Conservation (phyloP, 2,113 vertebrate genomes). For the Rissa tridactyla region DNA sequence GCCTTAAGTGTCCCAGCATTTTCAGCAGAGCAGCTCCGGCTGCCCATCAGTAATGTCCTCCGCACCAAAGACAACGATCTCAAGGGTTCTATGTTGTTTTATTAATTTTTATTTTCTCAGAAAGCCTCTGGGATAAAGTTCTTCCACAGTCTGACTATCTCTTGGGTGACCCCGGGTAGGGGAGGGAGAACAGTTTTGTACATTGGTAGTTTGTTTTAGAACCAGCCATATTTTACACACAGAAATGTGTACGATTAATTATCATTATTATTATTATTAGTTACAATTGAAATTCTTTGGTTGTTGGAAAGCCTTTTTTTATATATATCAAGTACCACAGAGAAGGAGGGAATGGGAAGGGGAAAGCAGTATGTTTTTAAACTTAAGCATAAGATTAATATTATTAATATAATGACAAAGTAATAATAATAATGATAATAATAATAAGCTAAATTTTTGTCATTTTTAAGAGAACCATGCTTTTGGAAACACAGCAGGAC, state of each 20-base stretch:
- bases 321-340: slow-evolving; percentile 50
- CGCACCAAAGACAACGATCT: slow-evolving; percentile 77
- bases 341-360: background rate
- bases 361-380: slow-evolving; percentile 59
- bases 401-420: slow-evolving; percentile 77
- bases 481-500: slow-evolving; percentile 72
- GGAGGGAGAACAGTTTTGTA: slow-evolving; percentile 57
- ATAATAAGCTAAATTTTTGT: slow-evolving; percentile 62
- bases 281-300: background rate
- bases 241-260: slow-evolving; percentile 59
- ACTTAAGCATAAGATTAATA: slow-evolving; percentile 73
- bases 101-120: background rate
- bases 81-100: slow-evolving; percentile 30
- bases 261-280: slow-evolving; percentile 67
- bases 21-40: background rate
- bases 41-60: slow-evolving; percentile 49
- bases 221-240: slow-evolving; percentile 68
- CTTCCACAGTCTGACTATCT: slow-evolving; percentile 2
- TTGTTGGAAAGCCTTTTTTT: slow-evolving; percentile 30
- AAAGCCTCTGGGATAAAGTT: slow-evolving; percentile 30
- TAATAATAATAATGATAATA: slow-evolving; percentile 67
- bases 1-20: slow-evolving; percentile 8
- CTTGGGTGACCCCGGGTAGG: slow-evolving; percentile 51
- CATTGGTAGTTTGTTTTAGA: slow-evolving; percentile 71
- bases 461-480: slow-evolving; percentile 64